phyloP scores from a whole-genome alignment of 1,140 invertebrate genomes.

The Meloidogyne hapla region DNA sequence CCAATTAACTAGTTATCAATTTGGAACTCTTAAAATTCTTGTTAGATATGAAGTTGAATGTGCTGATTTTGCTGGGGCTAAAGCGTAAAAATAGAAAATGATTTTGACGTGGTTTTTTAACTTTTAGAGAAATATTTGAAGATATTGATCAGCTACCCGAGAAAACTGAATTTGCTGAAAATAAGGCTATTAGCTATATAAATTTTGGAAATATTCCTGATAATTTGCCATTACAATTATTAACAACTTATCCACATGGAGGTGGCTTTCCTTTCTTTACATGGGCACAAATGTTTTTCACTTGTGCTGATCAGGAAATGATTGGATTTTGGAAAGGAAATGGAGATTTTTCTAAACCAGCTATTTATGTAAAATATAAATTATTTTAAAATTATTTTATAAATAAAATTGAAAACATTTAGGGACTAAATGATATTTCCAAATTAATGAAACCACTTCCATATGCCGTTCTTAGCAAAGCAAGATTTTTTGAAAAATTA shows the following conservation, averaged over 20 bases:
- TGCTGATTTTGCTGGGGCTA: constrained; percentile 53
- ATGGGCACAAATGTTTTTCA: constrained; percentile 63
- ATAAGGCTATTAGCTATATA: constrained; percentile 30
- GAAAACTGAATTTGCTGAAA: constrained; percentile 57
- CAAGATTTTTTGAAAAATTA: constrained; percentile 22
- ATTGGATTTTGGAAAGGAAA: constrained; percentile 64
- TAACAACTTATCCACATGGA: constrained; percentile 63
- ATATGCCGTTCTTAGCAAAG: constrained; percentile 59
- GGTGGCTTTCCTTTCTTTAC: constrained; percentile 63
- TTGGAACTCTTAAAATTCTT: constrained; percentile 60
- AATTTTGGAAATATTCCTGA: constrained; percentile 58
- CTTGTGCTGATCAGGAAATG: constrained; percentile 53
- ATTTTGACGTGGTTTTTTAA: constrained; percentile 8
- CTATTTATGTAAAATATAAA: constrained; percentile 16
- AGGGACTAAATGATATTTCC: constrained; percentile 52
- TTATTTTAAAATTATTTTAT: not conserved
- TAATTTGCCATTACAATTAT: constrained; percentile 56
- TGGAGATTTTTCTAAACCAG: constrained; percentile 60
- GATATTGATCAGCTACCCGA: constrained; percentile 52
- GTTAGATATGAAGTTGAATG: constrained; percentile 62
- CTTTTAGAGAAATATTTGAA: constrained; percentile 29
- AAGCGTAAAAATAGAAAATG: not conserved
- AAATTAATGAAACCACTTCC: constrained; percentile 61
- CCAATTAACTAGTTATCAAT: constrained; percentile 61
- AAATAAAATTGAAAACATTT: constrained; percentile 29